phyloP scores from a whole-genome alignment of 2,888 invertebrate genomes.

The Lithophane socia region DNA sequence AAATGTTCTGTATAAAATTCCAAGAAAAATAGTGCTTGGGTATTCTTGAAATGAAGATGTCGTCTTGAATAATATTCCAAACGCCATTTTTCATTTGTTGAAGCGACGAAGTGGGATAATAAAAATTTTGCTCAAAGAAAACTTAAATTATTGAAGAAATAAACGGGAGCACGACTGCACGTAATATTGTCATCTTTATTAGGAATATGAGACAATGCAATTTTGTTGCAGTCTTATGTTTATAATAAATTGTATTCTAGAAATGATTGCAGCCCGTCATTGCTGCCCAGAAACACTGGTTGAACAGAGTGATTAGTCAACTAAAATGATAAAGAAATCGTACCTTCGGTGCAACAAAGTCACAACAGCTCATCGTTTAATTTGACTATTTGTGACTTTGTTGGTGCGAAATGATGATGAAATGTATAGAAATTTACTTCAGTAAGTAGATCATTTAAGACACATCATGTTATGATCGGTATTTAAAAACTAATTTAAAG shows the following conservation, averaged over 20 bases:
- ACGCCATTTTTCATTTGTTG: constrained; percentile 46
- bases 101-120: constrained; percentile 19
- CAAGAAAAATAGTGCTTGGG: not conserved
- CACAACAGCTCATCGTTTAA: no score
- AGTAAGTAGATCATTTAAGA: not conserved
- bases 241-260: not conserved
- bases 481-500: not conserved
- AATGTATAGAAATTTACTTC: not conserved
- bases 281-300: not conserved
- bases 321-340: not conserved
- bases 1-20: not conserved
- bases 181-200: constrained; percentile 12
- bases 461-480: no score
- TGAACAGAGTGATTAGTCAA: not conserved
- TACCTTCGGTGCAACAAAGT: no score
- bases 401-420: no score
- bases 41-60: constrained; percentile 31
- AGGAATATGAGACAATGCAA: not conserved
- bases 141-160: constrained; percentile 22
- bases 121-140: constrained; percentile 3
- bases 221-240: not conserved
- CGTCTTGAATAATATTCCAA: constrained; percentile 35
- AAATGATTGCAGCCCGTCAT: not conserved
- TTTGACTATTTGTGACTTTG: no score
- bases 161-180: not conserved